Evolutionary conservation across 2,888 invertebrate species (phyloP), one percentile per base, ranked within the genome.

Genomic region (Asteroscopus sphinx): DNA sequence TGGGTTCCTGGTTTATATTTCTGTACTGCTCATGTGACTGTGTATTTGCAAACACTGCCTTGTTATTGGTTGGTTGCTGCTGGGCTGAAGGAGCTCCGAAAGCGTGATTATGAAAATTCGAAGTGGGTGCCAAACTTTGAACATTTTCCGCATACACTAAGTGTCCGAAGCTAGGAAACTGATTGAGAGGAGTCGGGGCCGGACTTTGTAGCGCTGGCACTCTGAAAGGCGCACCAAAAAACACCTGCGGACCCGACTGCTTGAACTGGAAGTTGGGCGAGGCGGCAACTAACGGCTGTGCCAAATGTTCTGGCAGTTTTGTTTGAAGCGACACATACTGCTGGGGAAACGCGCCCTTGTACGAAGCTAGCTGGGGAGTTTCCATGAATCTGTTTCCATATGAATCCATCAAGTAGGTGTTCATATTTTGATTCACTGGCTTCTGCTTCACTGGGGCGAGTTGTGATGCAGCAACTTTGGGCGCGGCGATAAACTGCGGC

Each of bases 371-470:
- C 52, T 90, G 90, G 28, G 91, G 90, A 1, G 84, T 73, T 52
- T 82, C 86, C 26, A 88, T 83, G 63, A 87, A 93, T 66, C 81
- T 83, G 48, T 94, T 92, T 17, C 94, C 94, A 61, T 94, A 94
- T 0, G 94, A 94, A 68, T 94, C 94, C 69, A 85, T 91, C 58
- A 93, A 76, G 62, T 82, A 87, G 16, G 83, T 85, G 52, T 87
- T 87, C 15, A 82, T 74, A 39, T 86, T 88, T 41, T 87, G 87
- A 16, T 86, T 75, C 33, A 80, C 66, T 39, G 73, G 79, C 53
- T 86, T 82, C 63, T 88, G 83, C 47, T 87, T 88, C 40, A 91
- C 83, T 1, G 91, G 89, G 11, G 88, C 67, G 35, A 81, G 36
- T 40, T 85, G 85, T 5, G 86, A 84, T 5, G 82, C 81, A 1